These are phyloP conservation scores for Aplysina aerophoba DNA, from an alignment of 37 sponge, comb jelly and placozoan genomes.

Conservation along the genomic window DNA sequence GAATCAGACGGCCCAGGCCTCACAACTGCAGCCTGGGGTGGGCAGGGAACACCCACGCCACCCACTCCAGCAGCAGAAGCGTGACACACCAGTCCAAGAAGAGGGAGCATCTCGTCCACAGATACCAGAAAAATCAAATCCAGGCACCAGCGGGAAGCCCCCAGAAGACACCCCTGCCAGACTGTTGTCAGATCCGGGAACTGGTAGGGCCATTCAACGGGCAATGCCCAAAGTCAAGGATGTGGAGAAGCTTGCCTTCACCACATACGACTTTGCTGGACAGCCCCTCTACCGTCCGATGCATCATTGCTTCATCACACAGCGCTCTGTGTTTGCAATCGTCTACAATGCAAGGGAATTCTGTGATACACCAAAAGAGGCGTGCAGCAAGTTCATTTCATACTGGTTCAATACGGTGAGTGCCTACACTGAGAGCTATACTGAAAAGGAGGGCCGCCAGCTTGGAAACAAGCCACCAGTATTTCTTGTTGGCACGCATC, in stretches of 20 bases:
- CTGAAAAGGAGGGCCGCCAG: background rate
- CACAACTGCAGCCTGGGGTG: too few relatives aligned
- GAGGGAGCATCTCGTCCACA: too few relatives aligned
- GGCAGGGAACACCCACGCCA: too few relatives aligned
- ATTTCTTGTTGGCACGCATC: constrained; percentile 57
- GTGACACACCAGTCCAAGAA: too few relatives aligned
- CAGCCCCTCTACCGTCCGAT: constrained; percentile 69
- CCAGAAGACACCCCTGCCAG: background rate
- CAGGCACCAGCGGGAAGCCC: too few relatives aligned
- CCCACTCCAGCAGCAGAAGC: too few relatives aligned
- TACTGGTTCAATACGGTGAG: constrained; percentile 68
- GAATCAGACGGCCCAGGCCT: too few relatives aligned
- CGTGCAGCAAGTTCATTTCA: constrained; percentile 17
- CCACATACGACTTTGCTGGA: constrained; percentile 69
- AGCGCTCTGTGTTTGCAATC: constrained; percentile 52
- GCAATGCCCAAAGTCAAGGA: too few relatives aligned
- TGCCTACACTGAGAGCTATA: constrained; percentile 46
- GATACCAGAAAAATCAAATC: too few relatives aligned
- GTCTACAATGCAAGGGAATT: constrained; percentile 42
- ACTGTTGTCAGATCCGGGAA: background rate
- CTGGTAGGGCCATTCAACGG: background rate
- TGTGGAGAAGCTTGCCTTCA: background rate
- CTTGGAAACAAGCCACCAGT: constrained; percentile 38
- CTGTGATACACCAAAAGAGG: background rate
- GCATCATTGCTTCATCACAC: constrained; percentile 78